A percentile compares a stretch with the other conserved stretches of the same genome.
phyloP scores from a whole-genome alignment of 2,888 invertebrate species.

The Ennomos fuscantarius region DNA sequence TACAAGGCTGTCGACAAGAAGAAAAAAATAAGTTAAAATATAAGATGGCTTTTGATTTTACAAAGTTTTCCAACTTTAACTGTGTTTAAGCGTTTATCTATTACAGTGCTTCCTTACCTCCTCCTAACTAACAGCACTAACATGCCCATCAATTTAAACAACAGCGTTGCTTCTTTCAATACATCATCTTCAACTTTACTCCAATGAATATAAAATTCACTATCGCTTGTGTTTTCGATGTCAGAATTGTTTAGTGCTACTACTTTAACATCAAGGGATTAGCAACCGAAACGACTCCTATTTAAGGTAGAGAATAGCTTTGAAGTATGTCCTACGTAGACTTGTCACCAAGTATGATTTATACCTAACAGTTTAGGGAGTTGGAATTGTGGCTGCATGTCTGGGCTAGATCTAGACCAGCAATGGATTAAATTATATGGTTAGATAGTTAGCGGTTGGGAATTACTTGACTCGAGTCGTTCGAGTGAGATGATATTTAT shows the following conservation, averaged over 20 bases:
- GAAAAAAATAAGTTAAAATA: too few relatives aligned
- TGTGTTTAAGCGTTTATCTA: conserved; percentile 9
- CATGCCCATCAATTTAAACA: conserved; percentile 22
- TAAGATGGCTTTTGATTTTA: not conserved
- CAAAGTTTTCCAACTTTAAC: not conserved
- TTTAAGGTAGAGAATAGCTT: not conserved
- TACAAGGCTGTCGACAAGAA: too few relatives aligned
- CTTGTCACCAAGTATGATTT: conserved; percentile 34
- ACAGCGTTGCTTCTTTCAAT: conserved; percentile 10
- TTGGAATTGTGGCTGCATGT: conserved; percentile 31
- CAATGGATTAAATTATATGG: conserved; percentile 4
- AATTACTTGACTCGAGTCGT: not conserved
- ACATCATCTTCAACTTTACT: not conserved
- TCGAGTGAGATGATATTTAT: too few relatives aligned
- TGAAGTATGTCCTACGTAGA: not conserved
- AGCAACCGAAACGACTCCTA: not conserved
- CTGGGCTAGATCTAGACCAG: conserved; percentile 29
- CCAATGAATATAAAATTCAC: not conserved
- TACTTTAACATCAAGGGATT: not conserved
- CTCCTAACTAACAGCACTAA: conserved; percentile 16
- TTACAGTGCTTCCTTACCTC: conserved; percentile 6
- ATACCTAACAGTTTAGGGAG: conserved; percentile 29
- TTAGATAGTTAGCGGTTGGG: not conserved
- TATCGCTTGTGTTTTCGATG: not conserved
- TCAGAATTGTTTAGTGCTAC: not conserved